phyloP scores from a whole-genome alignment of 2,113 vertebrate genomes.

The Saimiri boliviensis region DNA sequence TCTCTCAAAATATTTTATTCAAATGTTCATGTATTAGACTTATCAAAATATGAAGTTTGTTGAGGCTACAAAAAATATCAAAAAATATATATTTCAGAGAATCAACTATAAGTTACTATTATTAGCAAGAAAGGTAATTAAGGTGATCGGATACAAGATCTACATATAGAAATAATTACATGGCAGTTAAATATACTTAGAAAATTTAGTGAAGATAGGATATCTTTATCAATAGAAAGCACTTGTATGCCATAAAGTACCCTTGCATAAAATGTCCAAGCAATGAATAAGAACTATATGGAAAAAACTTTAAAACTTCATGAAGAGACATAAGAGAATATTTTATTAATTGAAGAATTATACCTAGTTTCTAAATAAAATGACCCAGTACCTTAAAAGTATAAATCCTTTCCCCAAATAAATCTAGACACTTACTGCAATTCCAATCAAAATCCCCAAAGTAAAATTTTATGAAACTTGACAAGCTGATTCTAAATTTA shows the following conservation, averaged over 20 bases:
- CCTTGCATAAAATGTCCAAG: neutral
- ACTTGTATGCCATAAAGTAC: neutral
- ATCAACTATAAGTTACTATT: neutral
- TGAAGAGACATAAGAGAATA: neutral
- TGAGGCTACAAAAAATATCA: neutral
- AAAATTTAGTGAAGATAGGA: neutral
- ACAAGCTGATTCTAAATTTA: neutral
- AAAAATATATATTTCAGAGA: neutral
- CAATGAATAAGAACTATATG: neutral
- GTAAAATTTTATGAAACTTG: neutral
- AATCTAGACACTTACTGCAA: constrained; percentile 21
- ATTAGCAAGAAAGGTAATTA: neutral
- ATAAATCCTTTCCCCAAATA: constrained; percentile 32
- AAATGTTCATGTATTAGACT: neutral
- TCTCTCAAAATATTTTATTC: neutral
- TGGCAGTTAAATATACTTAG: neutral
- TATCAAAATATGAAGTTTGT: neutral
- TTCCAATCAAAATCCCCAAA: neutral
- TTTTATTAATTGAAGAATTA: constrained; percentile 51
- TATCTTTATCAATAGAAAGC: neutral
- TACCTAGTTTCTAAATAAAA: neutral
- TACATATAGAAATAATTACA: constrained; percentile 1
- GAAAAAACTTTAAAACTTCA: neutral
- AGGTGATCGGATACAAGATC: neutral
- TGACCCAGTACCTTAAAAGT: neutral